A percentile compares a stretch with the other conserved stretches of the same genome.
Evolutionary conservation across 2,888 invertebrate genomes (phyloP).

Genomic region (Eristalis intricaria): DNA sequence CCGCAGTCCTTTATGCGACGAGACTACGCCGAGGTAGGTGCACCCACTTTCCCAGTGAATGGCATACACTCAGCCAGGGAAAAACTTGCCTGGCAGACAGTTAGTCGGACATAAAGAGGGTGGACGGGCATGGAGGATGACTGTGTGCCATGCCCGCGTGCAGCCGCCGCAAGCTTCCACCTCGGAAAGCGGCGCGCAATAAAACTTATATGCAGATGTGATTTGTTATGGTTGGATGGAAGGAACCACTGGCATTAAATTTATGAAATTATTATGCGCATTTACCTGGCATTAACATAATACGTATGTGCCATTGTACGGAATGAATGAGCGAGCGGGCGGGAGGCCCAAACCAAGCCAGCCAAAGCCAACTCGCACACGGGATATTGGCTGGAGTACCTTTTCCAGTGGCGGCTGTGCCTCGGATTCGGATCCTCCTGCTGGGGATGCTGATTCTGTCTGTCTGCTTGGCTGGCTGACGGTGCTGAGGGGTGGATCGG

Average conservation of each 20-base stretch:
- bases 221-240: constrained; percentile 72
- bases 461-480: not conserved
- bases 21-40: constrained; percentile 22
- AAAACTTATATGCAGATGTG: constrained; percentile 73
- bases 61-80: constrained; percentile 33
- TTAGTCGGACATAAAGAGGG: constrained; percentile 53
- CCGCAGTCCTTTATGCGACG: constrained; percentile 43
- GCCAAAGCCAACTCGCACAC: not conserved
- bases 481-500: not conserved
- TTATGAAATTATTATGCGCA: constrained; percentile 73
- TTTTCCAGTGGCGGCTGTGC: constrained; percentile 32
- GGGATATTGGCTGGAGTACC: constrained; percentile 64
- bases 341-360: not conserved
- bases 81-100: constrained; percentile 52
- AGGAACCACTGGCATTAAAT: constrained; percentile 72
- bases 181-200: constrained; percentile 63
- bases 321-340: constrained; percentile 35
- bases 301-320: constrained; percentile 69
- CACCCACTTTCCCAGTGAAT: constrained; percentile 50
- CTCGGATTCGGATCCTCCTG: not conserved
- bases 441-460: not conserved
- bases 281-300: constrained; percentile 72
- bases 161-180: constrained; percentile 47
- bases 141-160: constrained; percentile 11
- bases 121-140: not conserved